Evolutionary conservation across 2,797 vertebrate genomes (phyloP), one percentile per base, ranked within the genome.

Genomic region (Adrianichthys oophorus): DNA sequence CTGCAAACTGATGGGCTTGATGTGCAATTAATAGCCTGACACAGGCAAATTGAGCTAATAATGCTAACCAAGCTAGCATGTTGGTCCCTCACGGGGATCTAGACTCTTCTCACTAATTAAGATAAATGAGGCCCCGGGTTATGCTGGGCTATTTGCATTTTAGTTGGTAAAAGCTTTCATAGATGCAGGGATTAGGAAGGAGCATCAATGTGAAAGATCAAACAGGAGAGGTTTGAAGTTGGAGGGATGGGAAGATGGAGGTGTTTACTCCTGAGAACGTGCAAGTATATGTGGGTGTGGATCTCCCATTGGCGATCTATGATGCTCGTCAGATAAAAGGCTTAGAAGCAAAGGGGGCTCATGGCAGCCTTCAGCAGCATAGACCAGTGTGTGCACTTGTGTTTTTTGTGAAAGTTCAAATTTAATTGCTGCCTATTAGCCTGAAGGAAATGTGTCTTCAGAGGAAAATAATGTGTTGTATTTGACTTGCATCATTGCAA

Each of bases 11-110:
- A 85, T 81, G 68, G 76, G 73, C 85, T 78, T 87, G 87, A 90
- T 86, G 73, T 78, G 78, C 87, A 90, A 90, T 90, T 87, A 90
- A 91, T 88, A 83, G 75, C 65, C 80, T 90, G 87, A 87, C 87
- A 87, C 54, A 13, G 78, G 65, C 80, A 86, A 88, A 91, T 91
- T 72, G 88, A 87, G 82, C 87, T 88, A 89, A 88, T 89, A 79
- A 79, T 56, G 84, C 86, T 88, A 91, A 90, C 82, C 81, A 78
- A 50, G 68, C 77, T 79, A 87, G 84, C 90, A 89, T 90, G 91
- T 89, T 85, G 86, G 67, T 49, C 52, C 73, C 87, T 81, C 82
- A 62, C 76, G 76, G 86, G 87, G 84, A 88, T 89, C 72, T 60
- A 67, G 73, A 79, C 79, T 83, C 60, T 8, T 60, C 71, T 26